Evolutionary conservation across 1,140 invertebrate genomes (phyloP), one percentile per base, ranked within the genome.

Genomic region (Drosophila pectinifera): DNA sequence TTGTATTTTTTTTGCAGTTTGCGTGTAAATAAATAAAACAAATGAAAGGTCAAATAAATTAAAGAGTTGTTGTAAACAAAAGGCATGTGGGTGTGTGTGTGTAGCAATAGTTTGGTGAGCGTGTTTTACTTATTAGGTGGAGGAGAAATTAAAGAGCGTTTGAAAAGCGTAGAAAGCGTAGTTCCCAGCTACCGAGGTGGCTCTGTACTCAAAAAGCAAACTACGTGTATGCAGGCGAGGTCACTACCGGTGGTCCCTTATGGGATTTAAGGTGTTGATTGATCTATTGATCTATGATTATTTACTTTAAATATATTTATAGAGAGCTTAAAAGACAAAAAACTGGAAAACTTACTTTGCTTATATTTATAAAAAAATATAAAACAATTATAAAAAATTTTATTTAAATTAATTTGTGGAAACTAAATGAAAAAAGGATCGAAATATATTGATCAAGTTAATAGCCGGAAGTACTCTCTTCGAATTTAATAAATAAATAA

Each of bases 21-120:
- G 83, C 83, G 83, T 86, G 83, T 88, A 86, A 86, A 89, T 86
- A 86, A 86, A 86, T 58, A 73, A 86, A 86, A 83, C 36, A 82
- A 84, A 83, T 73, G 53, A 78, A 68, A 76, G 56, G 67, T 88
- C 65, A 88, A 86, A 86, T 79, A 83, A 86, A 86, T 83, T 79
- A 83, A 69, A 77, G 26, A 51, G 39, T 62, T 34, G 55, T 18
- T 68, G 34, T 42, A 72, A 61, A 74, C 16, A 54, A 62, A 62
- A 46, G 46, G 34, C 64, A 26, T 68, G 57, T 18, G 38, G 28
- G 14, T 42, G 51, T 36, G 28, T 18, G 36, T 26, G 26, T 58
- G 51, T 70, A 10, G 28, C 28, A 31, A 31, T 31, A 31, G 5
- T 36, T 31, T 53, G 18, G 49, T 20, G 14, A 53, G 49, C 49